phyloP scores from a whole-genome alignment of 2,888 invertebrate genomes.

The Hecatera dysodea region DNA sequence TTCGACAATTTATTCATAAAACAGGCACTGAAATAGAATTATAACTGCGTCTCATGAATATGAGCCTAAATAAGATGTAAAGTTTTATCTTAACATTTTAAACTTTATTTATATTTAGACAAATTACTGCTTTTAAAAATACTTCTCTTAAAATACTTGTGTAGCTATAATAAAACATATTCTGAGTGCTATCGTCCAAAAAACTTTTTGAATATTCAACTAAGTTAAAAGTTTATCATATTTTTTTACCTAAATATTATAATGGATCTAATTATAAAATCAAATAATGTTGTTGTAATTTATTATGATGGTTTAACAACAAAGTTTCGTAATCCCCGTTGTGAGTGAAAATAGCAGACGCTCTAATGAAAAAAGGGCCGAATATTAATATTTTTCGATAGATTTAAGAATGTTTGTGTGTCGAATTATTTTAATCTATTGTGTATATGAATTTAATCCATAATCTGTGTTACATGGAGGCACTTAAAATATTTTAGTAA shows the following conservation, averaged over 20 bases:
- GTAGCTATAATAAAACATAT: constrained; percentile 54
- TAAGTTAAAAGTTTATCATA: constrained; percentile 66
- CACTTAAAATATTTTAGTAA: neutral
- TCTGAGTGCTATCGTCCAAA: constrained; percentile 62
- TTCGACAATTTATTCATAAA: constrained; percentile 10
- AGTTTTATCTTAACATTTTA: constrained; percentile 45
- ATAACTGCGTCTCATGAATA: constrained; percentile 21
- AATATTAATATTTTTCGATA: neutral
- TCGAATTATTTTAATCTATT: neutral
- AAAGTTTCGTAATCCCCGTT: constrained; percentile 48
- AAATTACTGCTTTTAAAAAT: constrained; percentile 41
- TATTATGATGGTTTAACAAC: constrained; percentile 46
- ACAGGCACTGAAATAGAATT: neutral
- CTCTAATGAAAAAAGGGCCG: constrained; percentile 14
- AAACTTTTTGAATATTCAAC: constrained; percentile 70
- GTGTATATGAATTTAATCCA: neutral
- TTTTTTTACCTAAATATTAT: constrained; percentile 65
- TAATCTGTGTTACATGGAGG: neutral
- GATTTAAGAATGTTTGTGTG: neutral
- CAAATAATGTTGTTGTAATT: constrained; percentile 55
- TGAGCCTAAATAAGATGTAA: constrained; percentile 4
- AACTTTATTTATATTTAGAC: constrained; percentile 39
- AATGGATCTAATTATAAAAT: constrained; percentile 62
- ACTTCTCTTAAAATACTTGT: constrained; percentile 46
- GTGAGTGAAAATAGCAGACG: constrained; percentile 8